These are phyloP conservation scores for Xenopus tropicalis DNA, from an alignment of 2,113 vertebrate genomes.

Conservation along the genomic window UCB_Xtro_10.0 CM004445.2:80345501-80346000, in stretches of 20 bases:
- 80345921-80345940: constrained; percentile 15
- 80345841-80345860: constrained; percentile 22
- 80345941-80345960: constrained; percentile 6
- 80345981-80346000: constrained; percentile 7
- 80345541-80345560: constrained; percentile 25
- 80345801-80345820: not conserved
- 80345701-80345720: no score
- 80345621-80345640: no score
- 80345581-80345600: no score
- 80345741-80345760: no score
- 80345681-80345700: no score
- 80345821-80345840: constrained; percentile 17
- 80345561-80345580: no score
- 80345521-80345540: constrained; percentile 13
- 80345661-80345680: no score
- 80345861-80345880: constrained; percentile 34
- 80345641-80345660: no score
- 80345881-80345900: constrained; percentile 19
- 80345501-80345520: constrained; percentile 42
- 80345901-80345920: not conserved
- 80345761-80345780: no score
- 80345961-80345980: constrained; percentile 7
- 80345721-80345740: no score
- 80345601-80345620: no score
- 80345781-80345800: no score